Base-by-base conservation (phyloP, 2,888 invertebrate genomes). In the Conomelus anceps region DNA sequence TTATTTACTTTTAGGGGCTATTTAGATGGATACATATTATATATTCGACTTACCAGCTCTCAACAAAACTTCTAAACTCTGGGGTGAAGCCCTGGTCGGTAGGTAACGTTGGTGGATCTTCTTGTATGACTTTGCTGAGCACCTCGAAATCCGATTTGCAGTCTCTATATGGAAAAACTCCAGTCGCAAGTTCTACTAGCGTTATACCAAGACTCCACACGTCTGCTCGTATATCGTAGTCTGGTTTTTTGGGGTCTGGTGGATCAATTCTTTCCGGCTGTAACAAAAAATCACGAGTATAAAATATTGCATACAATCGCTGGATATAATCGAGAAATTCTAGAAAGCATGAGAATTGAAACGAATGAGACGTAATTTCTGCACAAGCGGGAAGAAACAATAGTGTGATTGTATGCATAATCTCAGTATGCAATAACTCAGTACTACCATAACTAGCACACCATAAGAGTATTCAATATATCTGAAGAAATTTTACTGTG, bases 171-270 rank as follows among this genome's bases (percentile, higher is more conserved):
- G 99, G 99, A 93, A 99, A 99, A 91, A 97, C 96, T 89, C 99
- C 99, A 20, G 98, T 98, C 86, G 99, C 99, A 92, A 99, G 94
- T 94, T 99, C 99, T 88, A 99, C 98, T 90, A 98, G 94, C 89
- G 98, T 98, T 92, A 98, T 99, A 92, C 99, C 99, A 91, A 99
- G 95, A 91, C 99, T 99, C 99, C 99, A 99, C 88, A 99, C 99
- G 94, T 99, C 99, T 22, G 99, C 99, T 92, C 99, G 95, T 93
- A 99, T 98, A 94, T 99, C 99, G 94, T 99, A 99, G 94, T 98
- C 98, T 89, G 98, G 98, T 93, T 97, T 96, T 90, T 96, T 96
- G 23, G 98, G 98, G 93, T 98, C 97, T 23, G 98, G 97, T 86
- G 97, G 97, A 94, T 99, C 98, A 93, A 99, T 99, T 92, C 99